phyloP scores from a whole-genome alignment of 2,113 vertebrate species.

The Odontophorus gujanensis region DNA sequence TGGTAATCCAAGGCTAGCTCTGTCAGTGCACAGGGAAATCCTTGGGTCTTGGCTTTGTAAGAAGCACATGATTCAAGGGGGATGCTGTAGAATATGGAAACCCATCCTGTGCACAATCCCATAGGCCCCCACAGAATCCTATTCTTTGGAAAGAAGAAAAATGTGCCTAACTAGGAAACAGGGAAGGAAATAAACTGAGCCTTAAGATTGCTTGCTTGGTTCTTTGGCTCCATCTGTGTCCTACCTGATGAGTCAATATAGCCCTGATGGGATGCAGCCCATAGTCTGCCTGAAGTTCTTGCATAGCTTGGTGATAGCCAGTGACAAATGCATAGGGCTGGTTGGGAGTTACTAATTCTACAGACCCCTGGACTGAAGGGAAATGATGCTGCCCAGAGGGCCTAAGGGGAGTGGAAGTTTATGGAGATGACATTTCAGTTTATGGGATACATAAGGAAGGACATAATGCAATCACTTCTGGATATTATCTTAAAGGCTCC shows the following conservation, averaged over 20 bases:
- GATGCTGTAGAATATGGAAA: background rate
- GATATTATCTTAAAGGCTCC: background rate
- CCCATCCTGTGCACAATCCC: no score
- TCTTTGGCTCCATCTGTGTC: background rate
- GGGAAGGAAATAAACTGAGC: background rate
- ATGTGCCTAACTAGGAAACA: no score
- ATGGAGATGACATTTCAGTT: conserved; percentile 50
- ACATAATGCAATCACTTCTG: conserved; percentile 2
- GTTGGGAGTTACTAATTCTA: background rate
- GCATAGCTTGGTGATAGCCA: background rate
- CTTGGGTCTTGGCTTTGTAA: background rate
- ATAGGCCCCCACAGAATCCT: rapidly evolving
- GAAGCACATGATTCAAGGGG: background rate
- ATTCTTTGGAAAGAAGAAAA: background rate
- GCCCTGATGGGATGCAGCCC: rapidly evolving
- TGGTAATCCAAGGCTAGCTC: background rate
- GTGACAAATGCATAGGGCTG: background rate
- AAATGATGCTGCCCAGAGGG: background rate
- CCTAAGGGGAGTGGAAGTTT: conserved; percentile 2
- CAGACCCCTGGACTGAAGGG: background rate
- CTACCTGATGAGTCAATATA: background rate
- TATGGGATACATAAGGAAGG: conserved; percentile 1
- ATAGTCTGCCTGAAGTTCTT: background rate
- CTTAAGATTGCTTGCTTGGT: background rate
- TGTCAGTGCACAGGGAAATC: background rate